Base-by-base conservation (phyloP, 2,888 invertebrate genomes). In the Hydriomena furcata region DNA sequence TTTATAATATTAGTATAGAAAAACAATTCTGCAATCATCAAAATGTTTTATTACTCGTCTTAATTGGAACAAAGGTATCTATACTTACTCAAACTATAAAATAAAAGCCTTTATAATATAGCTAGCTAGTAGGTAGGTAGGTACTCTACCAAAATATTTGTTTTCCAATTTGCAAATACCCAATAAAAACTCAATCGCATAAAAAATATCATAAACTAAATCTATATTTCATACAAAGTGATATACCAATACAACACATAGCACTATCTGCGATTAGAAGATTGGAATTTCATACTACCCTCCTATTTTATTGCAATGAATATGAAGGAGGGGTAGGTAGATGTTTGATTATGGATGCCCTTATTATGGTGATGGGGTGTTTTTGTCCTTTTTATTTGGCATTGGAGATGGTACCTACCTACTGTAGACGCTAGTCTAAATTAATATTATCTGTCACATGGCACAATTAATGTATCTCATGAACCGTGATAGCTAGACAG, bases 201-300 rank as follows among this genome's bases (percentile, higher is more conserved):
- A 59, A 56, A 17, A 56, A 59, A 56, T 32, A 47, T 47, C 55
- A 49, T 56, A 54, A 53, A 54, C 41, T 25, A 34, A 38, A 36
- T 32, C 32, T 36, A 46, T 46, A 52, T 13, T 48, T 49, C 45
- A 50, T 44, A 50, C 40, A 44, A 50, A 50, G n/a, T 35, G 34
- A 27, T 47, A 24, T 31, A 46, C 35, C 38, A 34, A 35, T 34
- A 51, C 51, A 55, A 43, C 47, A 32, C 7, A 41, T n/a, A 47
- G 44, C 55, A 55, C 55, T 55, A 52, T 37, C 51, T 43, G n/a
- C 24, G 48, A 55, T 55, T 55, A 45, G 31, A n/a, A 12, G n/a
- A 24, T 36, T 36, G 24, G 24, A 48, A 52, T 48, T 52, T 46
- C 51, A 48, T 44, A 24, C 8, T n/a, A 38, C 41, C 25, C 43